Evolutionary conservation across 2,797 vertebrate genomes (phyloP).

Genomic region (Peromyscus aztecus): DNA sequence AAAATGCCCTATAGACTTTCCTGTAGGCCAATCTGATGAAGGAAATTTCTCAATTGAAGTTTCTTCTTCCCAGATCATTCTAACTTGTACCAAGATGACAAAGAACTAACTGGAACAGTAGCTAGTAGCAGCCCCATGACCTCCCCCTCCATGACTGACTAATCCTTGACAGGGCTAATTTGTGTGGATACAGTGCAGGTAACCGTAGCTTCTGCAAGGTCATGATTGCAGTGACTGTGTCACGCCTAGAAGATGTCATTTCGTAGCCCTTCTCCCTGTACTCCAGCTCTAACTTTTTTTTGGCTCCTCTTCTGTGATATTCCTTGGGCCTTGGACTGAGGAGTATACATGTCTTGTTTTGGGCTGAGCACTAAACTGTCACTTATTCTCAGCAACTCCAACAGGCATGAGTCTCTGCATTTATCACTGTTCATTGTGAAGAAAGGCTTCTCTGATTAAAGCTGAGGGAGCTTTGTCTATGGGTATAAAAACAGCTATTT

Average conservation of each 20-base stretch:
- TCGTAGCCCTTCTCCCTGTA: background rate
- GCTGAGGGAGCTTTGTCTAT: background rate
- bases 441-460: background rate
- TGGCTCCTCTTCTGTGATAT: too few species aligned
- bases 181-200: background rate
- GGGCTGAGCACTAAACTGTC: too few species aligned
- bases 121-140: background rate
- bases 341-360: background rate
- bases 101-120: background rate
- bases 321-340: background rate
- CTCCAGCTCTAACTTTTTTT: background rate
- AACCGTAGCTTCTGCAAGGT: background rate
- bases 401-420: background rate
- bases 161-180: background rate
- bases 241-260: background rate
- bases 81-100: background rate
- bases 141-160: too few species aligned
- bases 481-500: background rate
- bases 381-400: background rate
- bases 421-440: background rate
- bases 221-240: background rate
- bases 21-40: background rate
- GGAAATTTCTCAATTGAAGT: too few species aligned
- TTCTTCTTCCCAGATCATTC: background rate
- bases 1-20: background rate